These are phyloP conservation scores for Proctacanthus coquilletti DNA, from an alignment of 1,140 invertebrate genomes.

Conservation along the genomic window DNA sequence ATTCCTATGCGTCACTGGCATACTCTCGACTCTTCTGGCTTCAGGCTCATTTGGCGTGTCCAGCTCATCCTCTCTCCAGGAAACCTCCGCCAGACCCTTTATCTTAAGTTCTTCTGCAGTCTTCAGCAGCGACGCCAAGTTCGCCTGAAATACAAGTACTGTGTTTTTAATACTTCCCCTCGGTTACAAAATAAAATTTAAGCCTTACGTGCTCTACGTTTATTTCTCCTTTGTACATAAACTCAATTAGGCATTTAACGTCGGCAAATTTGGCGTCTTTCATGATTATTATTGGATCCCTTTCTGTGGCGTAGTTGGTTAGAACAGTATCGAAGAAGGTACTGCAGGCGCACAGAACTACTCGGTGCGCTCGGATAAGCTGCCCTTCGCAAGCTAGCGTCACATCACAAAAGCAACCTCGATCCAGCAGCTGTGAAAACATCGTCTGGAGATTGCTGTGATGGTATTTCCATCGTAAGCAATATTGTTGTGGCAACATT, in stretches of 20 bases:
- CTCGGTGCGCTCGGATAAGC: slow-evolving; percentile 76
- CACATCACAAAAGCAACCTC: slow-evolving; percentile 82
- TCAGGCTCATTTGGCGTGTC: slow-evolving; percentile 33
- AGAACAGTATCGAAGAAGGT: slow-evolving; percentile 79
- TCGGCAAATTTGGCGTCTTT: slow-evolving; percentile 72
- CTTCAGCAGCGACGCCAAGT: slow-evolving; percentile 69
- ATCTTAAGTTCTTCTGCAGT: slow-evolving; percentile 83
- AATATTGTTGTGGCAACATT: slow-evolving; percentile 75
- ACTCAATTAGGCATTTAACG: slow-evolving; percentile 75
- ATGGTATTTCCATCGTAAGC: slow-evolving; percentile 81
- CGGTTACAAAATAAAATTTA: too few species aligned
- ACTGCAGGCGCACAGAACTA: slow-evolving; percentile 62
- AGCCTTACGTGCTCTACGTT: slow-evolving; percentile 85
- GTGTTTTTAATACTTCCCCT: neutral
- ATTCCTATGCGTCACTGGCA: too few species aligned
- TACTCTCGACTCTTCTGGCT: slow-evolving; percentile 28
- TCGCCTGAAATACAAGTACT: slow-evolving; percentile 46
- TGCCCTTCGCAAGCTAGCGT: slow-evolving; percentile 78
- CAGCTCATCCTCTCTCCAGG: slow-evolving; percentile 51
- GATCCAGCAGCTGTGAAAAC: slow-evolving; percentile 73
- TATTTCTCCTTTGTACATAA: slow-evolving; percentile 93
- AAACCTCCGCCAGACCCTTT: slow-evolving; percentile 79
- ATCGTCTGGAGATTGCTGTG: slow-evolving; percentile 77
- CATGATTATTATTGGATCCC: slow-evolving; percentile 70
- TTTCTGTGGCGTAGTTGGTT: slow-evolving; percentile 67